phyloP scores from a whole-genome alignment of 2,888 invertebrate species.

The Lumbricus terrestris region DNA sequence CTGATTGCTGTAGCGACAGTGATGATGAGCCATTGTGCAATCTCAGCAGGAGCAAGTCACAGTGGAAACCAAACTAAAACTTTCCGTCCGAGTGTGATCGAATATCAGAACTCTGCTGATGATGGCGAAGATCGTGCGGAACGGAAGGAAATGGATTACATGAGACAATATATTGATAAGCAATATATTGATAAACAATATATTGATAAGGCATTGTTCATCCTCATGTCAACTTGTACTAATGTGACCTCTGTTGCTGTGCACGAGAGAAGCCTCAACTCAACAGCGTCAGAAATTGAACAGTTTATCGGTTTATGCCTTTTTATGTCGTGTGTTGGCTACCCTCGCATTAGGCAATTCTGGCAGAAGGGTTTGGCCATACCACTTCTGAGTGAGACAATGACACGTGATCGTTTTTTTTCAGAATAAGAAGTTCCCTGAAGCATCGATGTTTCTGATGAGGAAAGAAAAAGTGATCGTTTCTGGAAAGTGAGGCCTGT shows the following conservation, averaged over 20 bases:
- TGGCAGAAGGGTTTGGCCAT: not conserved
- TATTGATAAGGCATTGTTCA: not conserved
- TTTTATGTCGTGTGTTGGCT: not conserved
- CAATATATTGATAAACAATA: too few relatives aligned
- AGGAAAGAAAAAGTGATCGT: too few relatives aligned
- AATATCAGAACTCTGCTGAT: too few relatives aligned
- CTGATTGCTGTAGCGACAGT: not conserved
- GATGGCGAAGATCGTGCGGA: too few relatives aligned
- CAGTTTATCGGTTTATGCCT: not conserved
- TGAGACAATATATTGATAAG: not conserved
- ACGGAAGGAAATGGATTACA: not conserved
- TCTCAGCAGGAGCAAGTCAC: not conserved
- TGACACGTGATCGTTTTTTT: not conserved
- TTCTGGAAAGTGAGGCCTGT: too few relatives aligned
- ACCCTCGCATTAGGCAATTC: not conserved
- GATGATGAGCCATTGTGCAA: constrained; percentile 3
- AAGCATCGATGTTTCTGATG: not conserved
- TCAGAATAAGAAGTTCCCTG: not conserved
- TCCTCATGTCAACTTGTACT: not conserved
- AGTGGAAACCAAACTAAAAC: too few relatives aligned
- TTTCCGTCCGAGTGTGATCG: too few relatives aligned
- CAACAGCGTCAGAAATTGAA: not conserved
- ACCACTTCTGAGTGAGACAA: not conserved
- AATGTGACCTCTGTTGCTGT: not conserved
- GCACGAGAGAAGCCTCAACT: not conserved